These are phyloP conservation scores for Hypanus sabinus DNA, from an alignment of 2,113 vertebrate genomes.

Conservation along the genomic window DNA sequence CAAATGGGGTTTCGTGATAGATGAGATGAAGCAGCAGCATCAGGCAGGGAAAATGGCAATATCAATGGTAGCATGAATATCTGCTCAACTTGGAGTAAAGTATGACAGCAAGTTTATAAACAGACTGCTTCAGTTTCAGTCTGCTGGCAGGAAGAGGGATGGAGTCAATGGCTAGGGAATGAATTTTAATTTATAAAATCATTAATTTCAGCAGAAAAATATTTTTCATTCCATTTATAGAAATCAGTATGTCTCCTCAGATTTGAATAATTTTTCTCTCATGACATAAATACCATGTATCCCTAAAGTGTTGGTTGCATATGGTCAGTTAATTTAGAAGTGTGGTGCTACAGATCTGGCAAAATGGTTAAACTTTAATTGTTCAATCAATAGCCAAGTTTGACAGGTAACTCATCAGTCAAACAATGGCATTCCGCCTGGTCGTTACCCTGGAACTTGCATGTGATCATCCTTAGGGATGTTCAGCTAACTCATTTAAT, in stretches of 20 bases:
- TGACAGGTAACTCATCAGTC: neutral
- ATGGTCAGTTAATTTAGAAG: neutral
- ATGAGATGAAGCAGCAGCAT: too few relatives aligned
- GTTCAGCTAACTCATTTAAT: neutral
- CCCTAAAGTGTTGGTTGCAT: neutral
- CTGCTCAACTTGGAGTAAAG: too few relatives aligned
- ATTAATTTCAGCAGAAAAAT: neutral
- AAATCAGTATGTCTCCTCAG: neutral
- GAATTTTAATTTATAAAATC: neutral
- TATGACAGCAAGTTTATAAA: too few relatives aligned
- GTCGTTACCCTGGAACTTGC: neutral
- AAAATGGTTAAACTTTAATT: conserved; percentile 7
- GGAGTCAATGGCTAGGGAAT: too few relatives aligned
- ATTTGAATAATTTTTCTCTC: neutral
- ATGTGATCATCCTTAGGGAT: neutral
- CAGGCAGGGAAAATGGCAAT: too few relatives aligned
- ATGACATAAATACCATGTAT: neutral
- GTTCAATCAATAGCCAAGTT: neutral
- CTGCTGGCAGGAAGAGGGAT: too few relatives aligned
- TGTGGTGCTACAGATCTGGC: neutral
- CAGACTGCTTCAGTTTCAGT: too few relatives aligned
- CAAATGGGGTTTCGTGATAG: too few relatives aligned
- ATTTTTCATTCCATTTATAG: neutral
- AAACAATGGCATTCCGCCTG: neutral
- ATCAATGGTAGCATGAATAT: too few relatives aligned